A percentile compares a stretch with the other conserved stretches of the same genome.
Conservation (phyloP, 2,113 vertebrate species). For the Nyctereutes procyonoides region DNA sequence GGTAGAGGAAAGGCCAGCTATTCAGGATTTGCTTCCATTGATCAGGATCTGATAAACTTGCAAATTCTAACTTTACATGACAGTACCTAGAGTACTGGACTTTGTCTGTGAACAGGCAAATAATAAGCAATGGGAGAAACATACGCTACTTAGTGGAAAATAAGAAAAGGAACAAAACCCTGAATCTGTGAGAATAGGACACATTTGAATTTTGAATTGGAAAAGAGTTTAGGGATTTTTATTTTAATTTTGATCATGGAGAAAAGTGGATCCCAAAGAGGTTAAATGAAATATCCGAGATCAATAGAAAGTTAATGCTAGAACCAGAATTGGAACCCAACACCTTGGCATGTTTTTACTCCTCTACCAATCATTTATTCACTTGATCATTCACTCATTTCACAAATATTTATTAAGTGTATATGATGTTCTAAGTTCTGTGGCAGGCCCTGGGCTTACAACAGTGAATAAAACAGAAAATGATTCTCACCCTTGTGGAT, state of each 20-base stretch:
- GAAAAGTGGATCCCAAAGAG: not conserved
- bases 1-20: constrained; percentile 73
- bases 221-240: not conserved
- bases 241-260: constrained; percentile 38
- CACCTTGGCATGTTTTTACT: not conserved
- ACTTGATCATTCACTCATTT: not conserved
- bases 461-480: constrained; percentile 23
- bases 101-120: not conserved
- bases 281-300: constrained; percentile 34
- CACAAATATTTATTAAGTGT: not conserved
- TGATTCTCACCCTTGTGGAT: not conserved
- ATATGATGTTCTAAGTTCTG: not conserved
- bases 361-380: not conserved
- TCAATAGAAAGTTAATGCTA: not conserved
- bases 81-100: not conserved
- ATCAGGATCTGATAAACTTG: constrained; percentile 66
- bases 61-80: constrained; percentile 76
- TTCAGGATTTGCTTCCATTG: constrained; percentile 79
- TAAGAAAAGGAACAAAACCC: constrained; percentile 6
- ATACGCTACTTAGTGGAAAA: not conserved
- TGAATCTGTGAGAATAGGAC: not conserved
- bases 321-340: not conserved
- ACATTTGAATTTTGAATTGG: constrained; percentile 6
- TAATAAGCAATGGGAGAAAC: not conserved
- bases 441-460: not conserved